phyloP scores from a whole-genome alignment of 2,888 invertebrate species.

The Prosopocoilus inquinatus region DNA sequence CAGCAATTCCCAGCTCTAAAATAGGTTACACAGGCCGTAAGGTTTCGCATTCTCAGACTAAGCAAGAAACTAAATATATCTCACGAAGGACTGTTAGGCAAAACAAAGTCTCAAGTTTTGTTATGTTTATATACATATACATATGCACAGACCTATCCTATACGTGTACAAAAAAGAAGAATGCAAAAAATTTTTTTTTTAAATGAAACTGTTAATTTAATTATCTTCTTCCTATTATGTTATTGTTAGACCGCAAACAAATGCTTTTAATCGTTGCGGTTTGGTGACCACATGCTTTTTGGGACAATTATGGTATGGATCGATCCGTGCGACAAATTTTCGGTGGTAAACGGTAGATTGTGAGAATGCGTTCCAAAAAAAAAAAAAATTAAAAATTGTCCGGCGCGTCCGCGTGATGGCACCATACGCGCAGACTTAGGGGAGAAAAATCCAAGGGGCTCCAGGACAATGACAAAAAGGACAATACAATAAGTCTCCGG shows the following conservation, averaged over 20 bases:
- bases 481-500: conserved; percentile 16
- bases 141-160: too few relatives aligned
- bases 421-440: conserved; percentile 1
- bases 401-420: not conserved
- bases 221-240: not conserved
- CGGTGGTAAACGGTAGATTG: conserved; percentile 23
- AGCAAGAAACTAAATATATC: not conserved
- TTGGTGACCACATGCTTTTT: conserved; percentile 12
- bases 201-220: not conserved
- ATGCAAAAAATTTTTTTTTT: not conserved
- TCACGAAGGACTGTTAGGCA: too few relatives aligned
- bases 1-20: conserved; percentile 78
- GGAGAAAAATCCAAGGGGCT: not conserved
- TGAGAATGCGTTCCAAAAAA: conserved; percentile 15
- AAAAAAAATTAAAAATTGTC: not conserved
- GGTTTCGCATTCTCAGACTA: not conserved
- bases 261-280: conserved; percentile 19
- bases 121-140: too few relatives aligned
- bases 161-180: not conserved
- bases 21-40: conserved; percentile 22
- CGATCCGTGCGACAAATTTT: too few relatives aligned
- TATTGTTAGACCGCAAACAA: conserved; percentile 18
- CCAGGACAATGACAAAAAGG: conserved; percentile 11
- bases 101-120: too few relatives aligned
- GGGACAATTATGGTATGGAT: too few relatives aligned